Base-by-base conservation (phyloP, 2,113 vertebrate genomes). In the Calypte anna region DNA sequence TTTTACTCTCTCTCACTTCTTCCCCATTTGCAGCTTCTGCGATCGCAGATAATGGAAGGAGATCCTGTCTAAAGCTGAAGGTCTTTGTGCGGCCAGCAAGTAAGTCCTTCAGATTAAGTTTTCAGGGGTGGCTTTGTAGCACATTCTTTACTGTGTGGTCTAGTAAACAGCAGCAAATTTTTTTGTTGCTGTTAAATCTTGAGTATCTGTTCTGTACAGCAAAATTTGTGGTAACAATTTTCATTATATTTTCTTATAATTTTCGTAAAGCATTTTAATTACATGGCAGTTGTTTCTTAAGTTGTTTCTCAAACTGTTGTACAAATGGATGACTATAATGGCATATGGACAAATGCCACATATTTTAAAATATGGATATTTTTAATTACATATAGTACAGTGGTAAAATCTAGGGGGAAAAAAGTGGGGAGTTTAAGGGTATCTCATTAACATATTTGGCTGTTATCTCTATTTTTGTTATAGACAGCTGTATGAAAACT, bases 401-500 rank as follows among this genome's bases (percentile, higher is more conserved):
- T 88, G 94, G 91, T 70, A 96, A 69, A 85, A 96, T 95, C 93
- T 81, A 95, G 62, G 95, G 64, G 96, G 76, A 93, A 93, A 90
- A 94, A 74, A 96, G 69, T 40, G 96, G 95, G 96, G 94, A 95
- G 94, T 97, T 75, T 96, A 97, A 97, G 96, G 95, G 94, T 97
- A 97, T 99, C 98, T 98, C 97, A 98, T 99, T 99, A 99, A 99
- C 98, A 97, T 99, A 98, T 99, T 98, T 99, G 99, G 98, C 98
- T 98, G 98, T 98, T 98, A 98, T 99, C 98, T 98, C 98, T 99
- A 98, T 99, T 98, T 99, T 98, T 98, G 97, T 99, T 99, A 98
- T 99, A 99, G 99, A 99, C 98, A 99, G 98, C 99, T 99, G 99
- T 98, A 98, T 99, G 99, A 99, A 99, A 99, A 99, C 99, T 99